Base-by-base conservation (phyloP, 2,888 invertebrate genomes). In the Oscheius sp. region DNA sequence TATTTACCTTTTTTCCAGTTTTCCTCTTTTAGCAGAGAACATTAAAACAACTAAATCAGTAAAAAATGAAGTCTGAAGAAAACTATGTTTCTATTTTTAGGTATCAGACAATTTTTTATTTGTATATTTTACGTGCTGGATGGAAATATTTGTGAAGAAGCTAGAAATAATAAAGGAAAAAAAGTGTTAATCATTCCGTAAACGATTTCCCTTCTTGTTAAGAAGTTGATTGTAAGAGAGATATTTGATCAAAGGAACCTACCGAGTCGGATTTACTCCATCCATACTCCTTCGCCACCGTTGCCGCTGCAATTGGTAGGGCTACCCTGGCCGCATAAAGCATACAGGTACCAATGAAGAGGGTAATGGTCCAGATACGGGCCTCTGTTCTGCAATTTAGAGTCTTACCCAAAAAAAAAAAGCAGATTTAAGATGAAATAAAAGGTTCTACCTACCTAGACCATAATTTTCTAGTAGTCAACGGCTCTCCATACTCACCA, bases 181-280 rank as follows among this genome's bases (percentile, higher is more conserved):
- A n/a, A n/a, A n/a, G n/a, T n/a, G n/a, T n/a, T n/a, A n/a, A n/a
- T n/a, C n/a, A n/a, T n/a, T n/a, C n/a, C n/a, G n/a, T n/a, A n/a
- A n/a, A n/a, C n/a, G n/a, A n/a, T n/a, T n/a, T n/a, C n/a, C n/a
- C n/a, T n/a, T n/a, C n/a, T n/a, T n/a, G n/a, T n/a, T n/a, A n/a
- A n/a, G n/a, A n/a, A n/a, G n/a, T n/a, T n/a, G n/a, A n/a, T n/a
- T n/a, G n/a, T n/a, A 36, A 36, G 36, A 36, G 44, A 32, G 20
- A 44, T 44, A 22, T 65, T 45, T 45, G 6, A 12, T 20, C 20
- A 12, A 20, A 49, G 41, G 47, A 24, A 36, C 8, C 36, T 36
- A 36, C 86, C 2, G 90, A 90, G 77, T 91, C 90, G 22, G 90
- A 90, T 87, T 91, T 91, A 79, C 89, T 90, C 91, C 91, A 91